Base-by-base conservation (phyloP, 2,888 invertebrate genomes). In the Sinodicranocentrus sp. region DNA sequence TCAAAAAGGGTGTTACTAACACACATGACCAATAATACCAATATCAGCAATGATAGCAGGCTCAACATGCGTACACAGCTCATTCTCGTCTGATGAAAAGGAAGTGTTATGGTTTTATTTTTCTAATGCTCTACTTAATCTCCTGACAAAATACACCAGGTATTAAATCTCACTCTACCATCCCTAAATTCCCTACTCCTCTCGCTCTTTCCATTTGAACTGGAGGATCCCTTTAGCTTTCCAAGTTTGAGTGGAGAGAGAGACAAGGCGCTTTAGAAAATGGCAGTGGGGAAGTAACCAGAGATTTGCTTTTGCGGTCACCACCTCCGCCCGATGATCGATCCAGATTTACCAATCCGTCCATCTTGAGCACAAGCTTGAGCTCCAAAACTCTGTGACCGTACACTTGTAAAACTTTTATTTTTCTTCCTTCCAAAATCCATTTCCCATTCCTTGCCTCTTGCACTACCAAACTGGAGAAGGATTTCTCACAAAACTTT, bases 71-170 rank as follows among this genome's bases (percentile, higher is more conserved):
- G 59, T 59, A 8, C 2, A 8, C 59, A 23, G 17, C 17, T 2
- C n/a, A 52, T 52, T 15, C 52, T 10, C 52, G 2, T 15, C 25
- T 63, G 61, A 61, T 63, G n/a, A 63, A 10, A 28, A 63, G 25
- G 25, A 33, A 28, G 28, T 63, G 19, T 63, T 28, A n/a, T 63
- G 63, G 63, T 63, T 33, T 28, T 63, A 52, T 19, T 52, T 52
- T 71, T 21, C 57, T 33, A 71, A 57, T 57, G 61, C 73, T 73
- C 44, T 43, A 73, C 33, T 61, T 73, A 73, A 73, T 57, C 73
- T 59, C 28, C 1, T 10, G 6, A 54, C 33, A 73, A 73, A 59
- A 73, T 43, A 73, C 61, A 19, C 21, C 43, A 44, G 43, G 68
- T 43, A 68, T 68, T 68, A 68, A 68, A 68, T 17, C 68, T 19